phyloP scores from a whole-genome alignment of 2,888 invertebrate genomes.

The Dichetophora obliterata region DNA sequence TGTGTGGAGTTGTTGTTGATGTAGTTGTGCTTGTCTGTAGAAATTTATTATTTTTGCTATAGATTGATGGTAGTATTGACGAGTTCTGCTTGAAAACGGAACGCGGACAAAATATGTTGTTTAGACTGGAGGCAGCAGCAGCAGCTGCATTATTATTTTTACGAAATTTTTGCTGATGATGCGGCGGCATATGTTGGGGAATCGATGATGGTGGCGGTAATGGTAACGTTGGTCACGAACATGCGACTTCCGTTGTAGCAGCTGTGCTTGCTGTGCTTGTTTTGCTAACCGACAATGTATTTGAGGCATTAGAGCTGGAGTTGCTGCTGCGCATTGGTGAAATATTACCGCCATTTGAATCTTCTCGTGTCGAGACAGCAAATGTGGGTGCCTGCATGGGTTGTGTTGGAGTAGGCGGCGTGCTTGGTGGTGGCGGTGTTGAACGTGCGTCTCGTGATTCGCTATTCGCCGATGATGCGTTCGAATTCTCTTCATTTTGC shows the following conservation, averaged over 20 bases:
- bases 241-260: conserved; percentile 66
- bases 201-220: conserved; percentile 42
- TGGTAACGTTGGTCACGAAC: conserved; percentile 64
- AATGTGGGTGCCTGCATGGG: conserved; percentile 28
- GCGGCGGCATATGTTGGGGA: conserved; percentile 37
- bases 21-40: conserved; percentile 39
- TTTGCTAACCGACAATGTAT: conserved; percentile 46
- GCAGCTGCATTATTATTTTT: conserved; percentile 67
- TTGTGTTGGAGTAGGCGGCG: conserved; percentile 55
- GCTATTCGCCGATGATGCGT: conserved; percentile 59
- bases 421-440: conserved; percentile 61
- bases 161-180: conserved; percentile 60
- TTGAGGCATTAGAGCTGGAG: conserved; percentile 44
- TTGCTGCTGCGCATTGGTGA: conserved; percentile 43
- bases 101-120: conserved; percentile 66
- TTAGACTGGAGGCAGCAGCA: conserved; percentile 66
- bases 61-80: conserved; percentile 24
- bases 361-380: conserved; percentile 39
- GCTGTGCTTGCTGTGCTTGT: conserved; percentile 50
- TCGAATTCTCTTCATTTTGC: conserved; percentile 66
- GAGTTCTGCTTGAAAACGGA: conserved; percentile 47
- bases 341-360: conserved; percentile 33
- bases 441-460: conserved; percentile 52
- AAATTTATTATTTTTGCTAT: conserved; percentile 33
- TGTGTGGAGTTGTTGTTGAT: conserved; percentile 45